Evolutionary conservation across 2,113 vertebrate genomes (phyloP), one percentile per base, ranked within the genome.

Genomic region (Martes martes): DNA sequence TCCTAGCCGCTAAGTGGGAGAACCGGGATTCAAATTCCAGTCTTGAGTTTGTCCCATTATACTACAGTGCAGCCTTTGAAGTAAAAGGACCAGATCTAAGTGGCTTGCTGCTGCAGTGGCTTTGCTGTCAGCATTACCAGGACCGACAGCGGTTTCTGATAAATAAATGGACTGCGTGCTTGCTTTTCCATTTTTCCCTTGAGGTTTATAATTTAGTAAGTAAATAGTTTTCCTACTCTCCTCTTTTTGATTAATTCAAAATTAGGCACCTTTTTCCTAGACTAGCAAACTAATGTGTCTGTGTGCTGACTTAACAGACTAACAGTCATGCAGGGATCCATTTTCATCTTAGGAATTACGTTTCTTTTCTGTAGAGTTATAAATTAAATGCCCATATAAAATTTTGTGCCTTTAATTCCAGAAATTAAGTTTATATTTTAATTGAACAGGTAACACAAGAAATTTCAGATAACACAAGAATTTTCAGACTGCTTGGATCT

Each of bases 401-500:
- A 73, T 67, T 71, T 73, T 59, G 1, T 50, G 47, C 79, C n/a
- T 95, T 96, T 91, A 95, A 95, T 92, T 97, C 95, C 57, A 96
- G 33, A 91, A 97, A 79, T 84, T 94, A 89, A 95, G 91, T 93
- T 50, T 95, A 3, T 82, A 71, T 98, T 47, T 98, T 95, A 97
- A 67, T 98, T 94, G 39, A 94, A 97, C 97, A 99, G 99, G 99
- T 99, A 98, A 99, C 99, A 36, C 99, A 99, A 98, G 99, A 99
- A 99, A 99, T 99, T 98, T 99, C 99, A 28, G 99, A 99, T 98
- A 99, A 98, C 98, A 99, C 99, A 4, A 99, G 99, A 97, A 99
- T 99, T 98, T 99, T 99, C 99, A 99, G 99, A 98, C 99, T 99
- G 97, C 99, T 99, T 99, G 99, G 99, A 98, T 99, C 99, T 96